Evolutionary conservation across 35 echinoderm and acorn worm genomes (phyloP), one percentile per base, ranked within the genome.

Genomic region (Apostichopus parvimensis): DNA sequence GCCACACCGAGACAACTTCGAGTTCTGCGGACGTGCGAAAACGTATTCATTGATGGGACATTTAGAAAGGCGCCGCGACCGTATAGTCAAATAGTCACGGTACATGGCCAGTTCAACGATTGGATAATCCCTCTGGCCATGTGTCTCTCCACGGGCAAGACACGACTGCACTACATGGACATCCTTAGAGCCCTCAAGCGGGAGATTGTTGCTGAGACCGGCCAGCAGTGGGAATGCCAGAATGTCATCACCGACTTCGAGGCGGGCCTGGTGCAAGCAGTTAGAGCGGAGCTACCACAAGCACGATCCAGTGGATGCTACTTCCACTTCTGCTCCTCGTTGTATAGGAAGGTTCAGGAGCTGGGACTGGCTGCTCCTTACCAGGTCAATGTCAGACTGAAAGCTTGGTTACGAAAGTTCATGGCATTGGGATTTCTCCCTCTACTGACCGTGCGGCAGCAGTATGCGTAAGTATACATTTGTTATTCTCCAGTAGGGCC

Each of bases 111-210:
- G 78, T 80, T 80, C 78, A 80, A 80, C 34, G 8, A 80, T 8
- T 80, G 78, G 78, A 80, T 52, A 8, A 80, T 80, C 8, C 78
- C 78, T 23, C 78, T 80, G 13, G 78, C 78, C n/a, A 18, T 80
- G 78, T 80, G 78, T 52, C 78, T 80, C 78, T 80, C 78, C n/a
- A 80, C n/a, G n/a, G n/a, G n/a, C n/a, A n/a, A n/a, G n/a, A n/a
- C n/a, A n/a, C n/a, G n/a, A n/a, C 78, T 80, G n/a, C 78, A 80
- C 78, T 80, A 80, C 3, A 45, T 45, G 26, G 22, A 53, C 25
- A 85, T 92, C 55, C 79, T 92, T n/a, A 61, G 58, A 57, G 57
- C 56, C 79, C 79, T 92, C 91, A 92, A 92, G 65, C 54, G 79
- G 56, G 80, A 82, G 12, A 54, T 92, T 8, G 57, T 85, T 18